Evolutionary conservation across 2,797 vertebrate species (phyloP).

Genomic region (Falco columbarius): DNA sequence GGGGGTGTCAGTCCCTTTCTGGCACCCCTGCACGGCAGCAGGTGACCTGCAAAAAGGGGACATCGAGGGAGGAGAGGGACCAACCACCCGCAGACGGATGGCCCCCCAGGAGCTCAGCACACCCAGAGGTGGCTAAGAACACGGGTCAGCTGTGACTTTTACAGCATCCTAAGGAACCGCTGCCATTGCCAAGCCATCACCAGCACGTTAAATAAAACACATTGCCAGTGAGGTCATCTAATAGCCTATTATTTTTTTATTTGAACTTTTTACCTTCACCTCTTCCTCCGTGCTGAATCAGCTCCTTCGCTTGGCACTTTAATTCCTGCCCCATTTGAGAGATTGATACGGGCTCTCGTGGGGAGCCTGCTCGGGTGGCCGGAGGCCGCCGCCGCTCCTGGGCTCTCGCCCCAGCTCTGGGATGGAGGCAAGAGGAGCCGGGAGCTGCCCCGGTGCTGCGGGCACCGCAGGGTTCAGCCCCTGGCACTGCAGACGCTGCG

Average conservation of each 20-base stretch:
- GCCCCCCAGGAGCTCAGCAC: accelerated
- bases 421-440: background rate
- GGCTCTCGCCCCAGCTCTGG: accelerated
- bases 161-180: background rate
- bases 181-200: background rate
- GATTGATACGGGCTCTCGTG: background rate
- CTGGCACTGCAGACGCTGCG: accelerated
- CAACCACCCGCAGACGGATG: background rate
- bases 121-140: background rate
- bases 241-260: constrained; percentile 36
- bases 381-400: background rate
- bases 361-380: background rate
- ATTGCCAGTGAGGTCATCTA: constrained; percentile 60
- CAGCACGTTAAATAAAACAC: constrained; percentile 18
- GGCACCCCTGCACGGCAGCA: background rate
- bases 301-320: background rate
- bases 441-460: background rate
- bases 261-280: constrained; percentile 70
- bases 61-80: accelerated
- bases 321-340: constrained; percentile 8
- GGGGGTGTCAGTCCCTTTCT: background rate
- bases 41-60: background rate
- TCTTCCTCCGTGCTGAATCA: constrained; percentile 55
- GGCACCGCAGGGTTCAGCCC: accelerated
- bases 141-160: background rate